phyloP scores from a whole-genome alignment of 2,797 vertebrate genomes.

The Lindbergichthys nudifrons region DNA sequence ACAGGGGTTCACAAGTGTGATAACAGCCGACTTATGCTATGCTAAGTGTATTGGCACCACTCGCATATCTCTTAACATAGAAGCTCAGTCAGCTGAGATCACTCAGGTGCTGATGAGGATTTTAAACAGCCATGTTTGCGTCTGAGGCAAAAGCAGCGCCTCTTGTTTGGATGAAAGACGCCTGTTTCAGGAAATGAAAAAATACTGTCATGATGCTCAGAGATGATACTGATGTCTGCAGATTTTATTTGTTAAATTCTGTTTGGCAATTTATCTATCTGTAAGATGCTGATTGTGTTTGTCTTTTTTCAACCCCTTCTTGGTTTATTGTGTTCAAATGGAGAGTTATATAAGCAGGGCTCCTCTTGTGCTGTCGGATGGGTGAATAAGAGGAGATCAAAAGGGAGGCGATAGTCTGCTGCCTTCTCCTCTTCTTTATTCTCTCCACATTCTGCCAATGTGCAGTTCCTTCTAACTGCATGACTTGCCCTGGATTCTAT shows the following conservation, averaged over 20 bases:
- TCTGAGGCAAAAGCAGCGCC: slow-evolving; percentile 20
- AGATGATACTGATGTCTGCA: slow-evolving; percentile 15
- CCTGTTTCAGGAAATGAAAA: slow-evolving; percentile 52
- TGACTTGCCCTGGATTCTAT: slow-evolving; percentile 71
- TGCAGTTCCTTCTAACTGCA: slow-evolving; percentile 71
- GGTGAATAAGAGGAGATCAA: slow-evolving; percentile 78
- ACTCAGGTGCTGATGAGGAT: slow-evolving; percentile 37
- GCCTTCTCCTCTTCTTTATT: slow-evolving; percentile 76
- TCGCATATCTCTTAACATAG: slow-evolving; percentile 43
- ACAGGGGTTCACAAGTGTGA: slow-evolving; percentile 31
- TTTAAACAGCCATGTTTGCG: slow-evolving; percentile 17
- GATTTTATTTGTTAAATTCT: slow-evolving; percentile 35
- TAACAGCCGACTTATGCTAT: slow-evolving; percentile 43
- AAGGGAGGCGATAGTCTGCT: slow-evolving; percentile 70
- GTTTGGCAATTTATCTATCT: slow-evolving; percentile 41
- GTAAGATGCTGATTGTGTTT: slow-evolving; percentile 45
- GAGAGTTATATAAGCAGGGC: slow-evolving; percentile 71
- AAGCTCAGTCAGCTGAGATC: slow-evolving; percentile 29
- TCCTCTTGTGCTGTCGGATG: slow-evolving; percentile 64
- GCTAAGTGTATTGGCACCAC: slow-evolving; percentile 34
- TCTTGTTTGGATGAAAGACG: slow-evolving; percentile 42
- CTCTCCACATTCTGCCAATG: slow-evolving; percentile 75
- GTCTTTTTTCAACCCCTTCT: slow-evolving; percentile 7
- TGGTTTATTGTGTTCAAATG: slow-evolving; percentile 63
- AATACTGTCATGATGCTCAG: slow-evolving; percentile 26